phyloP scores from a whole-genome alignment of 2,888 invertebrate genomes.

The Germaria angustata region DNA sequence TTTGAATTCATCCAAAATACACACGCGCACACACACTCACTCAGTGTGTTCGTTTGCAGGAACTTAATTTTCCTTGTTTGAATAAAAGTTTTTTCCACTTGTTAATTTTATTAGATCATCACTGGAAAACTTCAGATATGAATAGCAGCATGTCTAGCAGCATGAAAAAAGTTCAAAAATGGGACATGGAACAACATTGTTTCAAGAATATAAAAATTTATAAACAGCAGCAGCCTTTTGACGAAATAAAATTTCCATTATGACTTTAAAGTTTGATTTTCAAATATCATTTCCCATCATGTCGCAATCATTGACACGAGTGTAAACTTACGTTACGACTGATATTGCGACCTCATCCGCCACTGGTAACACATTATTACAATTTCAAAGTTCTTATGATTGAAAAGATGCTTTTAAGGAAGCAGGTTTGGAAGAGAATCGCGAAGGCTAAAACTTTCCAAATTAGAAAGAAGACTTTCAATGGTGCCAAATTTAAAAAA shows the following conservation, averaged over 20 bases:
- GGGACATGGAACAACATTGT: neutral
- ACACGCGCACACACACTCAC: neutral
- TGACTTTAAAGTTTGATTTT: neutral
- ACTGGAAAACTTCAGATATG: neutral
- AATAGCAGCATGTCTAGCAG: conserved; percentile 6
- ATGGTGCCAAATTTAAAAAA: too few relatives aligned
- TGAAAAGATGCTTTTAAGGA: too few relatives aligned
- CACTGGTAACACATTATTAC: too few relatives aligned
- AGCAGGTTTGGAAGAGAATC: too few relatives aligned
- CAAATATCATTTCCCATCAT: neutral
- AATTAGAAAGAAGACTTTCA: too few relatives aligned
- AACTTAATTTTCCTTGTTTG: neutral
- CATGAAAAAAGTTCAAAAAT: neutral
- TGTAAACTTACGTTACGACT: neutral
- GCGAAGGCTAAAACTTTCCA: too few relatives aligned
- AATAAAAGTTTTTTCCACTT: neutral
- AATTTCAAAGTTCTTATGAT: too few relatives aligned
- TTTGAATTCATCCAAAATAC: too few relatives aligned
- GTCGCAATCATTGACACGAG: neutral
- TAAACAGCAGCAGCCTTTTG: conserved; percentile 7
- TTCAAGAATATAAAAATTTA: conserved; percentile 13
- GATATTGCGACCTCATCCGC: neutral
- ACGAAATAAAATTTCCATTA: neutral
- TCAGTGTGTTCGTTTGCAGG: too few relatives aligned
- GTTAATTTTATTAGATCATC: conserved; percentile 32